Evolutionary conservation across 2,888 invertebrate genomes (phyloP), one percentile per base, ranked within the genome.

Genomic region (Drosophila pseudotakahashii): DNA sequence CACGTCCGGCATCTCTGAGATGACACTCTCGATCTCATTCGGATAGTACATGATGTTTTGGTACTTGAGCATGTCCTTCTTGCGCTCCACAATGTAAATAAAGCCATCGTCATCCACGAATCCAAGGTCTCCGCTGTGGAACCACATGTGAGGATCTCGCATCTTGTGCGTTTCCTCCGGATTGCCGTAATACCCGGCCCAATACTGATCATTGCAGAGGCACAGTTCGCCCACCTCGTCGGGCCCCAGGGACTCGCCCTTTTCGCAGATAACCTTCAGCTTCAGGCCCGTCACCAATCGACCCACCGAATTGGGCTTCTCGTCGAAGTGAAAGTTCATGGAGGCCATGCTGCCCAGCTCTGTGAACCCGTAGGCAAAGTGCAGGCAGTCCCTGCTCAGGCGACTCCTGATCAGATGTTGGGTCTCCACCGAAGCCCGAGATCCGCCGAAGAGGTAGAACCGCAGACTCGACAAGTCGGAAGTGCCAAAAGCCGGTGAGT

Each of bases 171-270:
- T 83, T 39, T 84, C 89, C 19, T 69, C 72, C 2, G 74, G 75
- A 63, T 90, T 89, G 4, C 76, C 76, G 48, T 88, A 89, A 60
- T 91, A 91, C 0, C 91, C 91, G n/a, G 76, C 72, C 88, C 90
- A 89, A 4, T 63, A 16, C 14, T 75, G 75, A 1, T 62, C 67
- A 3, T 72, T 77, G 11, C 77, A 54, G 1, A 83, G 66, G 37
- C 81, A 69, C 39, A 91, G 81, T 54, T 91, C 90, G 0, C 91
- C 91, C 23, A 68, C 42, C 55, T 87, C 77, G 30, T 79, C 75
- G 3, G 79, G 70, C 0, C 81, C 82, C 16, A 89, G 68, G 13
- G 71, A 55, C 4, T 74, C 60, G 0, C 81, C 86, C 36, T 75
- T 55, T 4, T 89, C 85, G 51, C 82, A 73, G 9, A 89, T 42